Conservation (phyloP, 2,113 vertebrate genomes). For the Notothenia rossii region DNA sequence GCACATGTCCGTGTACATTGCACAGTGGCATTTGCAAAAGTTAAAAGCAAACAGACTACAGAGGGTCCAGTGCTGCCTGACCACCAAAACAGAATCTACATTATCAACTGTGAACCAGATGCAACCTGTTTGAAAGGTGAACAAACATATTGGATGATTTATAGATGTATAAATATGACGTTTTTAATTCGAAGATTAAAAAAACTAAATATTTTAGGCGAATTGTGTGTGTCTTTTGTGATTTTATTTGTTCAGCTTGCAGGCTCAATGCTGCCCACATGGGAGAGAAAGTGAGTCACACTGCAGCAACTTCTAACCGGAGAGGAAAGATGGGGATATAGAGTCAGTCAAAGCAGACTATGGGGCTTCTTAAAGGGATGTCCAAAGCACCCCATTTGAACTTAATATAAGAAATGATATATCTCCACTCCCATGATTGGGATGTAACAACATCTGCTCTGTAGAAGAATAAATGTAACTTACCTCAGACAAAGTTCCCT, state of each 20-base stretch:
- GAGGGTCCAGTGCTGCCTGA: not conserved
- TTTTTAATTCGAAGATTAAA: not conserved
- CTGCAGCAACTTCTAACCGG: constrained; percentile 83
- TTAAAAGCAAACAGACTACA: not conserved
- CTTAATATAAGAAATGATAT: not conserved
- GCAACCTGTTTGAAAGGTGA: constrained; percentile 18
- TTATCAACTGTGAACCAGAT: not conserved
- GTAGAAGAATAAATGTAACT: constrained; percentile 31
- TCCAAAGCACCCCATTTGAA: not conserved
- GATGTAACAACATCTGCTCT: not conserved
- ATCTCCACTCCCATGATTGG: not conserved
- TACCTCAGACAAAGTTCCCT: constrained; percentile 65
- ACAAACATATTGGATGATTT: not conserved
- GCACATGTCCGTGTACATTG: constrained; percentile 40
- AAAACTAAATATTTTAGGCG: not conserved
- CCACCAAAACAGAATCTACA: constrained; percentile 1
- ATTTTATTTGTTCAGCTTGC: constrained; percentile 24
- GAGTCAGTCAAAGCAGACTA: constrained; percentile 38
- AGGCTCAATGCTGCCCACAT: constrained; percentile 74
- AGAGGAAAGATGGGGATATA: constrained; percentile 34
- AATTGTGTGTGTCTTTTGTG: constrained; percentile 5
- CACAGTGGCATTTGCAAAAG: constrained; percentile 47
- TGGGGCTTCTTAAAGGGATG: not conserved
- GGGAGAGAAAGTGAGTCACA: constrained; percentile 84
- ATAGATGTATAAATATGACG: not conserved